Percentiles rank a stretch among this genome's conserved stretches.
Conservation (phyloP, 2,113 vertebrate species). For the Atlantisia rogersi region DNA sequence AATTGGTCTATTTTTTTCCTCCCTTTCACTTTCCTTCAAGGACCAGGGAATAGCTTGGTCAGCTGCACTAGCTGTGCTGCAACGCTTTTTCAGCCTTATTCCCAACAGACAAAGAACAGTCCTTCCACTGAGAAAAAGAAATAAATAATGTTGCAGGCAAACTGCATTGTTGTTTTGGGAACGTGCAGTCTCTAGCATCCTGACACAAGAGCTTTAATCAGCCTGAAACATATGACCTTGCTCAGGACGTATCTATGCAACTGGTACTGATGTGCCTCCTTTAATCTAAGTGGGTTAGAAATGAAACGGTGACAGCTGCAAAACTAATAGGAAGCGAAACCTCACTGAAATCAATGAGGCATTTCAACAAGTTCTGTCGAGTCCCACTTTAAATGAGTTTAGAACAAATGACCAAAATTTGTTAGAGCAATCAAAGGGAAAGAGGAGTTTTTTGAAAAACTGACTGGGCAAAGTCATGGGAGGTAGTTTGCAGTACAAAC, state of each 20-base stretch:
- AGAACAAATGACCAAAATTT: neutral
- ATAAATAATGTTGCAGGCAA: conserved; percentile 3
- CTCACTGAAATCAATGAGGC: neutral
- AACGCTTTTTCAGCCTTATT: conserved; percentile 16
- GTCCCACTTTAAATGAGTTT: neutral
- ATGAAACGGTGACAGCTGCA: neutral
- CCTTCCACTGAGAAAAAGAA: conserved; percentile 9
- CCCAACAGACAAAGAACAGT: neutral
- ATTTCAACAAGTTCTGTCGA: neutral
- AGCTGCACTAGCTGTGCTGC: conserved; percentile 29
- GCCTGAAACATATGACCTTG: neutral
- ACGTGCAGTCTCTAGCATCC: neutral
- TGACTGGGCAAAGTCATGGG: neutral
- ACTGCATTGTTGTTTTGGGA: neutral
- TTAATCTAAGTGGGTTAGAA: neutral
- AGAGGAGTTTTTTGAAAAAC: neutral
- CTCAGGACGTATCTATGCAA: neutral
- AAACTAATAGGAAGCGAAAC: conserved; percentile 1
- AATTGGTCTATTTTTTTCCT: neutral
- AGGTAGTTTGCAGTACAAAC: neutral
- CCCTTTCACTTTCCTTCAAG: conserved; percentile 43
- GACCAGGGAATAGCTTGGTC: conserved; percentile 36
- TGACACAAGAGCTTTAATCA: conserved; percentile 25
- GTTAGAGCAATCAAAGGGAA: neutral
- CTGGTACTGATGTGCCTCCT: neutral